These are phyloP conservation scores for Myiopsitta monachus DNA, from an alignment of 2,113 vertebrate genomes.

Conservation along the genomic window DNA sequence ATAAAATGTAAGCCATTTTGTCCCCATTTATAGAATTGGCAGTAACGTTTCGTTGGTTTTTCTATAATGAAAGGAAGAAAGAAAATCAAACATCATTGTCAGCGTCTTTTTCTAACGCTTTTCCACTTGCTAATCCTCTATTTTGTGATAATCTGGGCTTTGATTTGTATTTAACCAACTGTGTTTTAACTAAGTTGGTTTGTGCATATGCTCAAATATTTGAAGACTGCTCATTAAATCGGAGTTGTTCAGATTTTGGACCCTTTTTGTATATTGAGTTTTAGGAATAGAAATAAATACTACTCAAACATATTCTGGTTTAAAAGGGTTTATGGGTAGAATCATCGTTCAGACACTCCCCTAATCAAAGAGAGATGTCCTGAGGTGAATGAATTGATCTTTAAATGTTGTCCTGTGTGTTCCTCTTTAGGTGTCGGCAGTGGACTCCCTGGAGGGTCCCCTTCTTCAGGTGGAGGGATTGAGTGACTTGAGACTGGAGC, in stretches of 20 bases:
- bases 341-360: neutral
- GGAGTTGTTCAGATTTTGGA: neutral
- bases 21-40: neutral
- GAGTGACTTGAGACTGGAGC: constrained; percentile 91
- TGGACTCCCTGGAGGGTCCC: constrained; percentile 90
- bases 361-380: neutral
- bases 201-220: neutral
- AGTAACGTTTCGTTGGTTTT: neutral
- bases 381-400: neutral
- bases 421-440: constrained; percentile 86
- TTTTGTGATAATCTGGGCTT: neutral
- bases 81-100: neutral
- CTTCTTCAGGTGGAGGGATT: constrained; percentile 94
- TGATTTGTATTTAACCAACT: neutral
- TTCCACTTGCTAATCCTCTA: neutral
- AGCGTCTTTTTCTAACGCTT: neutral
- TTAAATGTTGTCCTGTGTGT: rapidly evolving
- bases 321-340: neutral
- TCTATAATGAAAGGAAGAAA: neutral
- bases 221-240: neutral
- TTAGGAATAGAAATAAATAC: neutral
- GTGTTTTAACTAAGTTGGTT: neutral
- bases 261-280: neutral
- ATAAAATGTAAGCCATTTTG: neutral
- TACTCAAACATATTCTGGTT: neutral